Evolutionary conservation across 2,888 invertebrate genomes (phyloP), one percentile per base, ranked within the genome.

Genomic region (Thalpophila matura): DNA sequence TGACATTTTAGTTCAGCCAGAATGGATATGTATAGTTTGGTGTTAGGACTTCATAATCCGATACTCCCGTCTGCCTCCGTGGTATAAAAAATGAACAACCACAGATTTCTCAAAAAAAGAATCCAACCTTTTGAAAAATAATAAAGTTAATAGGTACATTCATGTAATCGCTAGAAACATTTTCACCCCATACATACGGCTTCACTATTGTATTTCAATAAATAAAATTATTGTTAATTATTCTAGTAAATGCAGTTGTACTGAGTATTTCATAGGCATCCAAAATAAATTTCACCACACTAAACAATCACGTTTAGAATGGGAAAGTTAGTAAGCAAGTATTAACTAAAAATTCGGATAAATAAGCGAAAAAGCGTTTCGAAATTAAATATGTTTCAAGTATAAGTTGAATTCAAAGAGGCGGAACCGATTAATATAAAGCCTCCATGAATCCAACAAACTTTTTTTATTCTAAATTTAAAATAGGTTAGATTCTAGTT

Each of bases 361-460:
- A 80, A 81, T 82, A 85, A 88, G 83, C 84, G 75, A 67, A 87
- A 83, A 88, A 87, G 86, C 86, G 81, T 87, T 83, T 83, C 77
- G 77, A 75, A 83, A 83, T 79, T 70, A 68, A 83, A 83, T 87
- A 82, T 81, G 81, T 81, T 75, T 65, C 68, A 87, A 89, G 89
- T 91, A 83, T 90, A 83, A 87, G 94, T 95, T 95, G 94, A 85
- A 88, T 91, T 87, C 94, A 94, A 89, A 82, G 84, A 91, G 93
- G 92, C 92, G 81, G 75, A 70, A 80, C 77, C 68, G 71, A 75
- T 78, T 71, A 71, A 66, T 58, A 67, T 73, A 77, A 63, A 75
- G 92, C 94, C 93, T 90, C 72, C 64, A 84, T 92, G 92, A 87
- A 92, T 77, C 88, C 94, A 95, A 94, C 94, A 92, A 89, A 93